Conservation (phyloP, 1,140 invertebrate genomes). For the Hyles euphorbiae region DNA sequence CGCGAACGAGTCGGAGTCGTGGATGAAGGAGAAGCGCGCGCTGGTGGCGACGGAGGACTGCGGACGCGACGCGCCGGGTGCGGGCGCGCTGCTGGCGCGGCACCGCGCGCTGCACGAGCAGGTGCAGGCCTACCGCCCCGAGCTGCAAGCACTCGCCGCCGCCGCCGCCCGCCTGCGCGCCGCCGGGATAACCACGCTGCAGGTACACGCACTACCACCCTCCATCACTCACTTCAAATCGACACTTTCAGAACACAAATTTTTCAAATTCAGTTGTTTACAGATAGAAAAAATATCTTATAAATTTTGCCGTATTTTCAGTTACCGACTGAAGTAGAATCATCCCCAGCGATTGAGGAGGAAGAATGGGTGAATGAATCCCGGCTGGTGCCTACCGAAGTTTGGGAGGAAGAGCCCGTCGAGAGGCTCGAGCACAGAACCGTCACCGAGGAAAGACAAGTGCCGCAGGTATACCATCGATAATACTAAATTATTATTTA, state of each 20-base stretch:
- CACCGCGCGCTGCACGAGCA: conserved; percentile 94
- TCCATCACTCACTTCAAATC: background rate
- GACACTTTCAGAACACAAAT: no score
- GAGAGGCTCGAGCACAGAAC: conserved; percentile 89
- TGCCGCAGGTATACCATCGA: conserved; percentile 82
- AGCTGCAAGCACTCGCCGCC: conserved; percentile 90
- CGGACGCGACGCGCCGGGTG: conserved; percentile 92
- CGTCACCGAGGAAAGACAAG: conserved; percentile 88
- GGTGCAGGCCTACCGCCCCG: conserved; percentile 91
- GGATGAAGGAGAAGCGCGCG: conserved; percentile 95
- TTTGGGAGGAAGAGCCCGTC: conserved; percentile 92
- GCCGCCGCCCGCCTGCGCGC: conserved; percentile 89
- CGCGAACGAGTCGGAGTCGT: conserved; percentile 98
- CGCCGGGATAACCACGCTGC: conserved; percentile 85
- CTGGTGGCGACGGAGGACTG: conserved; percentile 92
- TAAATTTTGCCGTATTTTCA: no score
- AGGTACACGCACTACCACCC: conserved; percentile 54
- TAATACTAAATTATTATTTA: no score
- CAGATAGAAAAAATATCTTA: no score
- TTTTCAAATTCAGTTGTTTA: no score
- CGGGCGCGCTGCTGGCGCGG: conserved; percentile 88
- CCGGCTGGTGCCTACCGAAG: conserved; percentile 89
- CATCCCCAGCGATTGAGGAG: conserved; percentile 78
- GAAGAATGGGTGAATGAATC: conserved; percentile 88
- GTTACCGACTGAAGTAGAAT: conserved; percentile 81